phyloP scores from a whole-genome alignment of 2,888 invertebrate genomes.

The Malthinus seriepunctatus region DNA sequence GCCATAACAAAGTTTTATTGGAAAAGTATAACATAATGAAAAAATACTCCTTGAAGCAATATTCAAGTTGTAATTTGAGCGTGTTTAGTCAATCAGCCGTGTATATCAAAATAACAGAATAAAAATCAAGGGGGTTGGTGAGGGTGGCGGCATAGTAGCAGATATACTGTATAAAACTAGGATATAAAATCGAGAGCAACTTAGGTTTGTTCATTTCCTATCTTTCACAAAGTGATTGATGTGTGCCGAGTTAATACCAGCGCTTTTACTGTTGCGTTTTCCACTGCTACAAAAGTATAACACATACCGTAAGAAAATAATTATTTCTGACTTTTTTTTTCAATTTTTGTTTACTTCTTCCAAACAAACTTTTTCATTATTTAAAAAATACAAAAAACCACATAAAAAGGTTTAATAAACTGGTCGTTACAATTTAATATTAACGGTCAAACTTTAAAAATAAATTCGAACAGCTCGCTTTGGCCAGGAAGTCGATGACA shows the following conservation, averaged over 20 bases:
- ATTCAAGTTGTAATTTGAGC: slow-evolving; percentile 28
- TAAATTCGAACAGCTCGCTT: slow-evolving; percentile 40
- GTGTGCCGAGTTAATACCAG: slow-evolving; percentile 41
- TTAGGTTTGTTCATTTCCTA: slow-evolving; percentile 55
- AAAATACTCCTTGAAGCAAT: slow-evolving; percentile 17
- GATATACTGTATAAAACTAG: slow-evolving; percentile 37
- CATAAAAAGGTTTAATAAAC: background rate
- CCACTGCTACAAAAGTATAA: too few relatives aligned
- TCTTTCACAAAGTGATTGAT: slow-evolving; percentile 55
- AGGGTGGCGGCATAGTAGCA: too few relatives aligned
- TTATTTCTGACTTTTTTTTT: too few relatives aligned
- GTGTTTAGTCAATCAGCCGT: slow-evolving; percentile 37
- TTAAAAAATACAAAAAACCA: too few relatives aligned
- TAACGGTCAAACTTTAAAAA: slow-evolving; percentile 43
- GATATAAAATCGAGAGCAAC: slow-evolving; percentile 48
- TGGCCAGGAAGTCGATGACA: slow-evolving; percentile 42
- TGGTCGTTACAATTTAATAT: slow-evolving; percentile 13
- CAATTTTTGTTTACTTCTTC: too few relatives aligned
- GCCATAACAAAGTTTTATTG: slow-evolving; percentile 6
- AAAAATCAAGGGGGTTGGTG: slow-evolving; percentile 16
- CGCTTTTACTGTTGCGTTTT: background rate
- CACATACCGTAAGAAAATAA: too few relatives aligned
- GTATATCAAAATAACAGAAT: slow-evolving; percentile 33
- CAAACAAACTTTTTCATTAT: too few relatives aligned
- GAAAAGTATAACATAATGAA: slow-evolving; percentile 9